Evolutionary conservation across 2,888 invertebrate genomes (phyloP).

Genomic region (Agonopterix alstromeriana): DNA sequence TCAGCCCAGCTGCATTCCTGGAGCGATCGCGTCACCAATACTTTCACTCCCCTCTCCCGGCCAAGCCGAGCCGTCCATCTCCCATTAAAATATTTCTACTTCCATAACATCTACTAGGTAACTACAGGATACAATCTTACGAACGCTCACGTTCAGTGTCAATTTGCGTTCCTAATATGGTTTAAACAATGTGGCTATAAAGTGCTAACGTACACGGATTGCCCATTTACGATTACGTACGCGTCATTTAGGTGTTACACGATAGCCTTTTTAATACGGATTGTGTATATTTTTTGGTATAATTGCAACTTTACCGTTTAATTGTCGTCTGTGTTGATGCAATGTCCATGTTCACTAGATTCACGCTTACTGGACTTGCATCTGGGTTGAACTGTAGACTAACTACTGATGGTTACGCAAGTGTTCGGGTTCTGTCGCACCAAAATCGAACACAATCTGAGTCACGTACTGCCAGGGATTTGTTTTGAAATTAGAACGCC

Average conservation of each 20-base stretch:
- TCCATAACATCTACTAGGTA: no score
- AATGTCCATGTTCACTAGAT: background rate
- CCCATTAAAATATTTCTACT: background rate
- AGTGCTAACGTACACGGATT: slow-evolving; percentile 11
- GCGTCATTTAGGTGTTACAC: slow-evolving; percentile 1
- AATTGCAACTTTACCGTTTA: background rate
- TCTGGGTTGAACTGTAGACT: background rate
- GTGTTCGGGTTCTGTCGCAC: slow-evolving; percentile 5
- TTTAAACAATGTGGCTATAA: slow-evolving; percentile 9
- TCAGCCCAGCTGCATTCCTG: slow-evolving; percentile 34
- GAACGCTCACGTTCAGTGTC: background rate
- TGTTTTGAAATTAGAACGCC: slow-evolving; percentile 73
- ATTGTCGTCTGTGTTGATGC: background rate
- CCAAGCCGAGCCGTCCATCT: background rate
- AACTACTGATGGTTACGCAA: slow-evolving; percentile 7
- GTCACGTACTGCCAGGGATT: slow-evolving; percentile 71
- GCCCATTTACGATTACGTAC: slow-evolving; percentile 9
- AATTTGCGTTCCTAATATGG: slow-evolving; percentile 9
- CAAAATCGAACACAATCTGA: slow-evolving; percentile 55
- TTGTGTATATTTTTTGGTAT: background rate
- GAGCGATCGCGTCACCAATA: slow-evolving; percentile 28
- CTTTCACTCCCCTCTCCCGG: slow-evolving; percentile 23
- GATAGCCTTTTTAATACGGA: slow-evolving; percentile 3
- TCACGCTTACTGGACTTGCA: background rate
- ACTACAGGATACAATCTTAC: background rate